Evolutionary conservation across 2,113 vertebrate genomes (phyloP), one percentile per base, ranked within the genome.

Genomic region (Festucalex cinctus): DNA sequence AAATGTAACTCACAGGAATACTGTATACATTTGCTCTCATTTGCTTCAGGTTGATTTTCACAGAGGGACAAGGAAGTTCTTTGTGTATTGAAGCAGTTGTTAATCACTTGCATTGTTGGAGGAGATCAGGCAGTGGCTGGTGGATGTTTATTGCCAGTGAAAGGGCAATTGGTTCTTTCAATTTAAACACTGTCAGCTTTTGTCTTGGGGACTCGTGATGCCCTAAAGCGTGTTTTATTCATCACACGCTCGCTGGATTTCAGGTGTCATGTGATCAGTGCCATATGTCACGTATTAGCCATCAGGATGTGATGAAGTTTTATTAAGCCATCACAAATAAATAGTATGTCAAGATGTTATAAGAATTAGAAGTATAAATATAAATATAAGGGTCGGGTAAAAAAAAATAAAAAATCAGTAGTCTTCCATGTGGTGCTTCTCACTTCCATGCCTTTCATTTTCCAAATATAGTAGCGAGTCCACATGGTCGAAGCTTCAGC

Each of bases 21-120:
- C 22, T 62, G 6, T 26, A 43, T 62, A n/a, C 39, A 43, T 62
- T 62, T 39, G 20, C 10, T 20, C 9, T 32, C 35, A 5, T 71
- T 63, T 22, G 61, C 75, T 68, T 68, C 51, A 43, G 82, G 69
- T 75, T 61, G 57, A 76, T 81, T 82, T 70, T 66, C 59, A 24
- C 68, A 41, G 65, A 26, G 67, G 61, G 37, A 81, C 71, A 57
- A 57, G 12, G 51, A 60, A 6, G 62, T 63, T 56, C 48, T 58
- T 77, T 85, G 81, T 88, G 66, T 83, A 76, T 74, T 82, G 78
- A 75, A 63, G 66, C 80, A 65, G 48, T 63, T 83, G 81, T 81
- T 89, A 83, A 86, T 81, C 80, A 75, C 78, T 65, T 70, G 32
- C 56, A 75, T 86, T 86, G 86, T 87, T 84, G 24, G 6, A 14